Percentiles rank a stretch among this genome's conserved stretches.
These are phyloP conservation scores for Merodon equestris DNA, from an alignment of 2,888 invertebrate genomes.

Conservation along the genomic window DNA sequence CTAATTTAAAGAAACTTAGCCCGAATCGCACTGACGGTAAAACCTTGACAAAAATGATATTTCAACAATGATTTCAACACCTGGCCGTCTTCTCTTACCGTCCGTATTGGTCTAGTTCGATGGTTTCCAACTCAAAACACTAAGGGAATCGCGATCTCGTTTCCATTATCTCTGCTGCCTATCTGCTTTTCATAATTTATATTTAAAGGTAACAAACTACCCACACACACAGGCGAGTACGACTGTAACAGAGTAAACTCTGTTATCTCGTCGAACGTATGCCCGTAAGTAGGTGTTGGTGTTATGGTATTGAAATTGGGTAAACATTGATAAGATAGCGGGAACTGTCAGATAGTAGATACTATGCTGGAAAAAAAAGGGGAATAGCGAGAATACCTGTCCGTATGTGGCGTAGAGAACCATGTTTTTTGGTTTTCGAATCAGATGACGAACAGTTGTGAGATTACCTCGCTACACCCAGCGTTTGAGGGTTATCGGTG, in stretches of 20 bases:
- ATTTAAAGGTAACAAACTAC: conserved; percentile 46
- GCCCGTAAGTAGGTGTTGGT: conserved; percentile 6
- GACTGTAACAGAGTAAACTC: conserved; percentile 39
- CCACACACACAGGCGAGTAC: background rate
- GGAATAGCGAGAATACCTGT: conserved; percentile 35
- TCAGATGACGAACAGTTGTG: too few relatives aligned
- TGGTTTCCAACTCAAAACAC: conserved; percentile 25
- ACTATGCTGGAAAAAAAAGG: background rate
- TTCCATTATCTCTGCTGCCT: conserved; percentile 49
- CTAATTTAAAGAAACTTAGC: conserved; percentile 20
- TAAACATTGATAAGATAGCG: conserved; percentile 60
- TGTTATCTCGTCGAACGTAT: conserved; percentile 35
- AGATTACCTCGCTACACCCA: too few relatives aligned
- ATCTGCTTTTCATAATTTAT: conserved; percentile 46
- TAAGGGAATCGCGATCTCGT: conserved; percentile 45
- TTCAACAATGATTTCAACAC: background rate
- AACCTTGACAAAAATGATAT: conserved; percentile 3
- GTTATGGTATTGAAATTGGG: conserved; percentile 3
- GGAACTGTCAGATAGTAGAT: conserved; percentile 15
- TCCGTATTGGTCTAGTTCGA: conserved; percentile 32
- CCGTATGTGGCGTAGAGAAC: conserved; percentile 1
- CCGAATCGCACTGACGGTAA: conserved; percentile 29
- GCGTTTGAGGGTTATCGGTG: too few relatives aligned
- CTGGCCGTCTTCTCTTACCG: background rate
- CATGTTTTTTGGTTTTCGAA: too few relatives aligned